Conservation (phyloP, 2,797 vertebrate species). For the Alfaro cultratus region DNA sequence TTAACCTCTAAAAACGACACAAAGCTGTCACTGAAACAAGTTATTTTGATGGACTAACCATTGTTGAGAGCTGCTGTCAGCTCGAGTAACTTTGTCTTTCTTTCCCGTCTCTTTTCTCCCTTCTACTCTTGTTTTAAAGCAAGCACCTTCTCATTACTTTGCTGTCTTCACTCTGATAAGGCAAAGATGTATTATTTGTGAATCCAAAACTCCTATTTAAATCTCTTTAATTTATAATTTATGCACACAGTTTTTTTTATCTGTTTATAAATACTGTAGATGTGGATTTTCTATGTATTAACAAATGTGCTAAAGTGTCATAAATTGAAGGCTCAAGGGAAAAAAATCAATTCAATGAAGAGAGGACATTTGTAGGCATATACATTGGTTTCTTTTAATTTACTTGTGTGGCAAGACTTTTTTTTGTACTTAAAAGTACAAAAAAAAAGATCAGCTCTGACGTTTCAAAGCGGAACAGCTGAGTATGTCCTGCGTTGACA, state of each 20-base stretch:
- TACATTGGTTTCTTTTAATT: too few relatives aligned
- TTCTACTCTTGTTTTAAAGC: neutral
- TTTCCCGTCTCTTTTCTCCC: neutral
- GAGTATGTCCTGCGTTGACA: neutral
- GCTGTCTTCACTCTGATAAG: neutral
- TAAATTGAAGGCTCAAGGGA: neutral
- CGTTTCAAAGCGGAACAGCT: neutral
- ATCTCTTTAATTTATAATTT: neutral
- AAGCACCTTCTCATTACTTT: neutral
- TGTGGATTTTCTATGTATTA: neutral
- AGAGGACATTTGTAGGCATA: too few relatives aligned
- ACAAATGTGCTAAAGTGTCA: neutral
- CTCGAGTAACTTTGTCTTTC: neutral
- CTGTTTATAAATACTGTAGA: neutral
- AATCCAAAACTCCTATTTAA: neutral
- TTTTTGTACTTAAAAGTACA: too few relatives aligned
- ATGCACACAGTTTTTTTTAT: neutral
- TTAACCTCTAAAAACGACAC: neutral
- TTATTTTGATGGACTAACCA: constrained; percentile 3
- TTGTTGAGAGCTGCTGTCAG: constrained; percentile 4
- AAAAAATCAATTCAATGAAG: too few relatives aligned
- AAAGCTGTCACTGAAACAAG: constrained; percentile 4
- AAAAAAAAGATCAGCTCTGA: neutral
- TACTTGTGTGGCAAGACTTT: too few relatives aligned
- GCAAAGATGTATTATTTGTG: neutral